Percentiles rank a stretch among this genome's conserved stretches.
These are phyloP conservation scores for Cephus pulcher DNA, from an alignment of 2,888 invertebrate species.

Conservation along the genomic window DNA sequence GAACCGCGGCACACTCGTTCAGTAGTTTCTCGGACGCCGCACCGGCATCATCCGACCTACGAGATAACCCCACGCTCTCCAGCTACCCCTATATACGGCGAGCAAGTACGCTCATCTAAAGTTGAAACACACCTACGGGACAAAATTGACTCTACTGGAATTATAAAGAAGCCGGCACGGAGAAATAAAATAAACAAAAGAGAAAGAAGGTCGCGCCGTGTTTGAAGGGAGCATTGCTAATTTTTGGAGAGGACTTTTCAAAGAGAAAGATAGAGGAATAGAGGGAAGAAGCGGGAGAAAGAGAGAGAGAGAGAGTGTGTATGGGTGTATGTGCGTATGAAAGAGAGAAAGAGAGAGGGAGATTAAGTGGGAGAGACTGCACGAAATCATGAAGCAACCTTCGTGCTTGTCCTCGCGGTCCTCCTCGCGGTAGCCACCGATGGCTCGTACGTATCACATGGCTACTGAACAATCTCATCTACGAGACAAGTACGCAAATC, in stretches of 20 bases:
- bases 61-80: constrained; percentile 45
- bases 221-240: background rate
- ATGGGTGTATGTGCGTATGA: constrained; percentile 1
- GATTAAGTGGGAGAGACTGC: background rate
- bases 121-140: background rate
- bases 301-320: constrained; percentile 10
- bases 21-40: constrained; percentile 65
- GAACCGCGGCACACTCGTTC: constrained; percentile 63
- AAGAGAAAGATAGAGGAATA: constrained; percentile 6
- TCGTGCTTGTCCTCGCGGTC: background rate
- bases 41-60: constrained; percentile 62
- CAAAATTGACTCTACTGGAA: background rate
- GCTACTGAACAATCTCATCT: background rate
- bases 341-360: background rate
- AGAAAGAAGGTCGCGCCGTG: background rate
- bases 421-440: background rate
- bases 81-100: constrained; percentile 26
- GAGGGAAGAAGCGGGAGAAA: constrained; percentile 5
- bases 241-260: background rate
- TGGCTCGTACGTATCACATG: background rate
- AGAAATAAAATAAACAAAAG: background rate
- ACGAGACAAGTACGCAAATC: background rate
- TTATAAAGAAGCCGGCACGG: background rate
- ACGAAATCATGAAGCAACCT: background rate
- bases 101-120: background rate